Conservation (phyloP, 2,797 vertebrate species). For the Microhierax caerulescens region DNA sequence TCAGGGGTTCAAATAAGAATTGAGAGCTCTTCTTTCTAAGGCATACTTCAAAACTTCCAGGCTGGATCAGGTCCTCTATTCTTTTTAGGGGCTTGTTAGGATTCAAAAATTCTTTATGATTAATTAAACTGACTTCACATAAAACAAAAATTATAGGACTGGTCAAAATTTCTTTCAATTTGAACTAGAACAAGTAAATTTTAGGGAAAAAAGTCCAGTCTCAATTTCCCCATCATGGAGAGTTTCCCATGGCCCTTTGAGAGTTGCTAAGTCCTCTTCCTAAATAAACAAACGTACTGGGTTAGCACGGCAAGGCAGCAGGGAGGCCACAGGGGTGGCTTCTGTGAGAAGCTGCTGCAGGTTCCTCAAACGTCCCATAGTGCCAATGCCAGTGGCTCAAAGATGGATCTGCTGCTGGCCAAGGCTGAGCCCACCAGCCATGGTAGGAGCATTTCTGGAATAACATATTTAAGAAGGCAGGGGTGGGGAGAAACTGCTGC, state of each 20-base stretch:
- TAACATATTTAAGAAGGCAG: no score
- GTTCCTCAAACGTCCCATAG: not conserved
- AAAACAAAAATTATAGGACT: not conserved
- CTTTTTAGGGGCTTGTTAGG: not conserved
- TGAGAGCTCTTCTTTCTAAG: not conserved
- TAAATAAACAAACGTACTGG: not conserved
- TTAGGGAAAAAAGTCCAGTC: not conserved
- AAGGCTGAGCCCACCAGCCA: no score
- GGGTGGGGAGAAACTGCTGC: no score
- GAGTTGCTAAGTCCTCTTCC: not conserved
- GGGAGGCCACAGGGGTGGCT: no score
- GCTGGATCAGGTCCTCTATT: not conserved
- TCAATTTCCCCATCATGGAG: not conserved
- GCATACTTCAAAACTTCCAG: not conserved
- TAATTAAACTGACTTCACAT: not conserved
- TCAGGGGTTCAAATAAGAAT: not conserved
- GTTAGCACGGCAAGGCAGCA: not conserved
- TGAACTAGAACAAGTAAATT: not conserved
- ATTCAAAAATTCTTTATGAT: not conserved
- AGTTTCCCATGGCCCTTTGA: not conserved
- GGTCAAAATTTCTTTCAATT: not conserved
- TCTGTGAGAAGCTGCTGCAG: not conserved
- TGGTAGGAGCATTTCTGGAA: no score
- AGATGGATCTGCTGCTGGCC: no score
- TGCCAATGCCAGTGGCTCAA: not conserved